These are phyloP conservation scores for Caenorhabditis angaria DNA, from an alignment of 2,888 invertebrate genomes.

Conservation along the genomic window DNA sequence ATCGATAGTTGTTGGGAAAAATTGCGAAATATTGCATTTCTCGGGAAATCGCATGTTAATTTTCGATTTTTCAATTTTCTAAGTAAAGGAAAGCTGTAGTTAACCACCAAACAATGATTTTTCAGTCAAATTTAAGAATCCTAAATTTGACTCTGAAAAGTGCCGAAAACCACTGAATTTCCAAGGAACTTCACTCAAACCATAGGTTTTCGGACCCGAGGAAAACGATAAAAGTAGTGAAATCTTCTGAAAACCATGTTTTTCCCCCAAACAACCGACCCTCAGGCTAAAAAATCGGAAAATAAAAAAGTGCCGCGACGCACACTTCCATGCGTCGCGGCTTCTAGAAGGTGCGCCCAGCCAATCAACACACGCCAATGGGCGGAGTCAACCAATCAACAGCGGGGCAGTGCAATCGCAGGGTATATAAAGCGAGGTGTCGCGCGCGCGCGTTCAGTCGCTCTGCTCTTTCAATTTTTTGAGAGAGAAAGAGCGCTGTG, in stretches of 20 bases:
- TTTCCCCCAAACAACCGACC: neutral
- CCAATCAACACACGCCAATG: constrained; percentile 7
- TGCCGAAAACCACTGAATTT: neutral
- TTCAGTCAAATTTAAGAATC: neutral
- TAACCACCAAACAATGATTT: neutral
- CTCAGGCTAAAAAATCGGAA: neutral
- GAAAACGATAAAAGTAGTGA: neutral
- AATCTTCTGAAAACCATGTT: neutral
- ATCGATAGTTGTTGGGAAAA: no score
- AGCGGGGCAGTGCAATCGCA: constrained; percentile 9
- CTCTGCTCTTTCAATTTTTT: no score
- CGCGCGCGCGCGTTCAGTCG: constrained; percentile 56
- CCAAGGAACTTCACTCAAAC: neutral
- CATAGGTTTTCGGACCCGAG: neutral
- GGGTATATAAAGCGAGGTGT: constrained; percentile 46
- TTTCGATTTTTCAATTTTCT: no score
- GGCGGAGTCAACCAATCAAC: constrained; percentile 33
- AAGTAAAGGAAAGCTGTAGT: neutral
- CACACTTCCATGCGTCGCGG: constrained; percentile 19
- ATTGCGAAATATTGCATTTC: no score
- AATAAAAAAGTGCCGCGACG: constrained; percentile 22
- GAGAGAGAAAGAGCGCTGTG: no score
- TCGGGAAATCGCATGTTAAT: no score
- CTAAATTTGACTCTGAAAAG: neutral
- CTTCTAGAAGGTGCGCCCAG: neutral